A percentile compares a stretch with the other conserved stretches of the same genome.
Conservation (phyloP, 2,888 invertebrate species). For the Molorchus minor region DNA sequence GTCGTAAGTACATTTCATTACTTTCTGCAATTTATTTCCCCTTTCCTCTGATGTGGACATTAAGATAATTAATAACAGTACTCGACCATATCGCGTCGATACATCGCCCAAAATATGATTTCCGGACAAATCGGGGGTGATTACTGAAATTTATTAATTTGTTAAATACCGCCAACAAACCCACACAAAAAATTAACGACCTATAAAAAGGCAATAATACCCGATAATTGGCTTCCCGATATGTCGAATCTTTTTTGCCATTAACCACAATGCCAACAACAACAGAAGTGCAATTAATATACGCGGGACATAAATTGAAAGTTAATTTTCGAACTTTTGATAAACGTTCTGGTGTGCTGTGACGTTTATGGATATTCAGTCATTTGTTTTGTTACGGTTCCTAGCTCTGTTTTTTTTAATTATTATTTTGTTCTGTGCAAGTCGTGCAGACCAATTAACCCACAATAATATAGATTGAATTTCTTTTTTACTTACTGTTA, state of each 20-base stretch:
- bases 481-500: no score
- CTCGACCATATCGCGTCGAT: not conserved
- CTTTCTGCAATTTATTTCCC: not conserved
- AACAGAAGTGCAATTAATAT: slow-evolving; percentile 38
- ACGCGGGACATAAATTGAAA: slow-evolving; percentile 32
- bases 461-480: no score
- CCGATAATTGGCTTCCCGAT: slow-evolving; percentile 40
- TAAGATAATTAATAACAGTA: not conserved
- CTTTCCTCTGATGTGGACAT: not conserved
- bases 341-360: not conserved
- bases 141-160: slow-evolving; percentile 48
- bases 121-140: slow-evolving; percentile 43
- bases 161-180: slow-evolving; percentile 34
- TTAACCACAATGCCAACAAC: slow-evolving; percentile 34
- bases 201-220: slow-evolving; percentile 48
- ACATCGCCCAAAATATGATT: slow-evolving; percentile 21
- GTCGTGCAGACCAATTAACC: no score
- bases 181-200: slow-evolving; percentile 52
- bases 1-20: no score
- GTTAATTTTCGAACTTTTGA: slow-evolving; percentile 26
- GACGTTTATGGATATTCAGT: slow-evolving; percentile 12
- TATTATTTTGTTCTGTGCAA: no score
- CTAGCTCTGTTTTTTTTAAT: no score
- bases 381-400: not conserved
- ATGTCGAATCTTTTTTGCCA: slow-evolving; percentile 31